Base-by-base conservation (phyloP, 2,113 vertebrate species). In the Noturus placidus region DNA sequence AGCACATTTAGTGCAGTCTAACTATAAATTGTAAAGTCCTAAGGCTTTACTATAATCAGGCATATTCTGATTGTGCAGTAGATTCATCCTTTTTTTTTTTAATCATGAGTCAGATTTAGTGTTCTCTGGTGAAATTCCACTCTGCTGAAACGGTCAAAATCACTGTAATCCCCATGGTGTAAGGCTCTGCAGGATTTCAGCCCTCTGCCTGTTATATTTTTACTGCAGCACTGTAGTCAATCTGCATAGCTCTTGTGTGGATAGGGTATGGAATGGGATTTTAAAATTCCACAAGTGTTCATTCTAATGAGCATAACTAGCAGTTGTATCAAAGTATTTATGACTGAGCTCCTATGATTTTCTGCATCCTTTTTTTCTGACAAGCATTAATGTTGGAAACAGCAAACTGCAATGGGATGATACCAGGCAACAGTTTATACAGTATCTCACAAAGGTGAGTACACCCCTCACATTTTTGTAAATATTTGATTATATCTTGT, bases 111-210 rank as follows among this genome's bases (percentile, higher is more conserved):
- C 82, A 56, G 81, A 77, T 83, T 84, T 76, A 38, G 70, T 54
- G 59, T 78, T 65, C 56, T 65, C 57, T 67, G 81, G 20, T 78
- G 61, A 84, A 79, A 78, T 69, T 59, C 38, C 57, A 63, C 67
- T 77, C 87, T 84, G 82, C 81, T 78, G 46, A 76, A 87, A 59
- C 46, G 11, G 83, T 87, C n/a, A 52, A 61, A 83, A 77, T 56
- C 10, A 20, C 70, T 84, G 61, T 79, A 82, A 87, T 72, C 82
- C 72, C 81, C 61, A 17, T 42, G 79, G 59, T 67, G 82, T 54
- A 56, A 38, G 81, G 25, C 72, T 78, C 30, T 78, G 59, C 70
- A 84, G 72, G 50, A 79, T 67, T 88, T 88, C 33, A 79, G 82
- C 22, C 46, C 30, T 78, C 70, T 54, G 57, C 30, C 19, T 57